A percentile compares a stretch with the other conserved stretches of the same genome.
Conservation (phyloP, 2,113 vertebrate species). For the Mus spicilegus region DNA sequence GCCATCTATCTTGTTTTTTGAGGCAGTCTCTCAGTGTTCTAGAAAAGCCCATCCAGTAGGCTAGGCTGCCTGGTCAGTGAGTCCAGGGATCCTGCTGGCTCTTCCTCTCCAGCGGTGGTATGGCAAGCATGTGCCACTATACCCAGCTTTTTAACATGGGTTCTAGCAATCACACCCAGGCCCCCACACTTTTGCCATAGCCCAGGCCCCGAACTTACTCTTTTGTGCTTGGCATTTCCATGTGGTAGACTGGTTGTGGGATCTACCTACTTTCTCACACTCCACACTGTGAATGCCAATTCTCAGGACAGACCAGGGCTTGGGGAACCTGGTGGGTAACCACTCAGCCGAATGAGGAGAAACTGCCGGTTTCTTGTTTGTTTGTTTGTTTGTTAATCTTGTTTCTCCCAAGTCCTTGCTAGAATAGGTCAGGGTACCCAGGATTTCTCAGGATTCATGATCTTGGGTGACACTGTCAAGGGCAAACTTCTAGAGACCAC, state of each 20-base stretch:
- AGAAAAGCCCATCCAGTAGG: background rate
- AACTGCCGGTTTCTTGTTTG: background rate
- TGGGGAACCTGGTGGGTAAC: background rate
- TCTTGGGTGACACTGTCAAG: background rate
- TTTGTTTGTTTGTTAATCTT: background rate
- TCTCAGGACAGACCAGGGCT: background rate
- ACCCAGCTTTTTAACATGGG: background rate
- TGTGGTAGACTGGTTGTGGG: background rate
- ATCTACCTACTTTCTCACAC: background rate
- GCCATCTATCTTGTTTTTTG: background rate
- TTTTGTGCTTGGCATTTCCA: constrained; percentile 8
- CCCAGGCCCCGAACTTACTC: background rate
- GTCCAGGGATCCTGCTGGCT: background rate
- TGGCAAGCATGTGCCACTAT: background rate
- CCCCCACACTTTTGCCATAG: background rate
- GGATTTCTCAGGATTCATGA: background rate
- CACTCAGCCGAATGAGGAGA: background rate
- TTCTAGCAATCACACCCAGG: background rate
- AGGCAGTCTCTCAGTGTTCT: background rate
- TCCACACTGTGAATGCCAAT: background rate
- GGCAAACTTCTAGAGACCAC: background rate
- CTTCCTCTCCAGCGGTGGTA: background rate
- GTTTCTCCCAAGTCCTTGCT: background rate
- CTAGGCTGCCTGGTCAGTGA: background rate
- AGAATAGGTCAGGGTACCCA: background rate